Evolutionary conservation across 2,113 vertebrate genomes (phyloP).

Genomic region (Xerus inauris): DNA sequence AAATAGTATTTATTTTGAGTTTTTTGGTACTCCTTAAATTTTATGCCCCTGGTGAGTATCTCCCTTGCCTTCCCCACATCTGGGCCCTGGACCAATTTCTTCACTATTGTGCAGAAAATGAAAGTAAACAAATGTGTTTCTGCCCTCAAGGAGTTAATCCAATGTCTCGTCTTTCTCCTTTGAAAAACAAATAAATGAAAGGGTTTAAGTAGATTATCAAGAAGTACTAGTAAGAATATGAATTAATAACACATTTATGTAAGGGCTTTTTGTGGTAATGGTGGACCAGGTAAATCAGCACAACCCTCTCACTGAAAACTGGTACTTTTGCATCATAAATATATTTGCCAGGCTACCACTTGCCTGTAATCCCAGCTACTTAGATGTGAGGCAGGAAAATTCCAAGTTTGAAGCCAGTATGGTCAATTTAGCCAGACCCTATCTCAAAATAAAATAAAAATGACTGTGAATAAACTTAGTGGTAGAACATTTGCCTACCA

Average conservation of each 20-base stretch:
- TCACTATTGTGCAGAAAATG: background rate
- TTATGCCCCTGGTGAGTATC: background rate
- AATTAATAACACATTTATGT: constrained; percentile 63
- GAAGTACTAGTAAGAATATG: constrained; percentile 42
- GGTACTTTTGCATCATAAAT: background rate
- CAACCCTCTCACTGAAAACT: background rate
- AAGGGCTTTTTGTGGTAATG: constrained; percentile 2
- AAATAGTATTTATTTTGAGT: background rate
- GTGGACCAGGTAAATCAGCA: background rate
- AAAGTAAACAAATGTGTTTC: background rate
- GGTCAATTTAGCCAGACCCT: background rate
- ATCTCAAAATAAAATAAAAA: background rate
- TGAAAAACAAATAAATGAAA: constrained; percentile 63
- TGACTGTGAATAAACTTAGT: background rate
- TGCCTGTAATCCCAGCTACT: background rate
- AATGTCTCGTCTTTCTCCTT: constrained; percentile 38
- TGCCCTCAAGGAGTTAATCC: constrained; percentile 19
- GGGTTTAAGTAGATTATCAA: constrained; percentile 69
- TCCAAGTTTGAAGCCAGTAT: background rate
- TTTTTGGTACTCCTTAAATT: background rate
- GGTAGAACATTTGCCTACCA: background rate
- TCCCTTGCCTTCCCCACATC: background rate
- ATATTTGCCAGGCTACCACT: background rate
- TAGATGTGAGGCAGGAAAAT: background rate
- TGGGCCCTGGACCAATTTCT: background rate